These are phyloP conservation scores for Cyprinodon variegatus DNA, from an alignment of 2,113 vertebrate species.

Conservation along the genomic window DNA sequence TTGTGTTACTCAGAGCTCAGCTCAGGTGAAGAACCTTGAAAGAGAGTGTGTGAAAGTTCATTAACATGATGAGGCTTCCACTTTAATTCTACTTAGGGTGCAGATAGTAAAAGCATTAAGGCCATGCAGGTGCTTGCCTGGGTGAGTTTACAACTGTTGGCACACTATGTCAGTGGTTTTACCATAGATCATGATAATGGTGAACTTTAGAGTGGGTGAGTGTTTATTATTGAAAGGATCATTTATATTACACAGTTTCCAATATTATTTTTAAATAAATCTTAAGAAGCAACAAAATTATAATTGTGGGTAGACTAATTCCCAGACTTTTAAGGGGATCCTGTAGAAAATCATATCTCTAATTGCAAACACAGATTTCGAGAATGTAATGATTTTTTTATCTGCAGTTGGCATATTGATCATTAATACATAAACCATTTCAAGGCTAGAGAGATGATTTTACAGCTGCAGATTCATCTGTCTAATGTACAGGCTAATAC, in stretches of 20 bases:
- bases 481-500: slow-evolving; percentile 7
- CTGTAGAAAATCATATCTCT: too few species aligned
- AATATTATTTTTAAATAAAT: too few species aligned
- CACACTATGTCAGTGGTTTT: not conserved
- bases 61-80: not conserved
- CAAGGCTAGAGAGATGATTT: slow-evolving; percentile 4
- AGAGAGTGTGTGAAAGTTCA: slow-evolving; percentile 1
- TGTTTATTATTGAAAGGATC: not conserved
- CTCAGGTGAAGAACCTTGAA: slow-evolving; percentile 12
- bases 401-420: not conserved
- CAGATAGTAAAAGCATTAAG: not conserved
- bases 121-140: slow-evolving; percentile 1
- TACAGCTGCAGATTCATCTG: slow-evolving; percentile 1
- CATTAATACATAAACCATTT: not conserved
- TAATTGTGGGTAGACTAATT: too few species aligned
- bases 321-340: too few species aligned
- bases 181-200: not conserved
- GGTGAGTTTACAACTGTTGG: not conserved
- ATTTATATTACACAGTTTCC: not conserved
- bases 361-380: too few species aligned
- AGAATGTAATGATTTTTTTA: not conserved
- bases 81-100: not conserved
- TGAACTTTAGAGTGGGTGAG: not conserved
- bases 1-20: slow-evolving; percentile 24
- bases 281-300: too few species aligned